Percentiles rank a stretch among this genome's conserved stretches.
These are phyloP conservation scores for Bombus waltoni DNA, from an alignment of 1,140 invertebrate genomes.

Conservation along the genomic window DNA sequence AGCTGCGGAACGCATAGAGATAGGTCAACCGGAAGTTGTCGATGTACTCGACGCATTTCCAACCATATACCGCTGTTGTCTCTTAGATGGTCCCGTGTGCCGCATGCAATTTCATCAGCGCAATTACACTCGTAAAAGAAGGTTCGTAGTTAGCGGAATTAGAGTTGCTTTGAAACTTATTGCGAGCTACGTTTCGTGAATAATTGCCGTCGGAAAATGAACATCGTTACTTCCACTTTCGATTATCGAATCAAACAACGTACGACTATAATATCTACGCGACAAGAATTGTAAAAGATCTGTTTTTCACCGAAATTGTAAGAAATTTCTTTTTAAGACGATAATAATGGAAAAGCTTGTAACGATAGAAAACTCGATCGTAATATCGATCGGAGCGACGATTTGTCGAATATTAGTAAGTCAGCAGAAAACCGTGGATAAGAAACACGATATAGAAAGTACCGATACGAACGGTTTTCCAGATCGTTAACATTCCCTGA, in stretches of 20 bases:
- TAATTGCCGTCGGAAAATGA: not conserved
- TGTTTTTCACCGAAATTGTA: no score
- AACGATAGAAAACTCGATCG: not conserved
- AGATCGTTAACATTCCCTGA: conserved; percentile 34
- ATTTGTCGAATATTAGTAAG: not conserved
- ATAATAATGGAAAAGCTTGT: not conserved
- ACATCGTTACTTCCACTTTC: no score
- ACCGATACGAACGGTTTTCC: not conserved
- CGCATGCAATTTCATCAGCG: not conserved
- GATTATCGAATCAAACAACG: no score
- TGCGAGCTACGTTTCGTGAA: no score
- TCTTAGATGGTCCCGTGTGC: not conserved
- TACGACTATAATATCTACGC: not conserved
- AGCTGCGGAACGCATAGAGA: conserved; percentile 3
- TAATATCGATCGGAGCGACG: not conserved
- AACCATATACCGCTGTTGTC: not conserved
- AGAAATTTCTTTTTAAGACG: not conserved
- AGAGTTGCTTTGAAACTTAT: not conserved
- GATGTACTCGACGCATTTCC: conserved; percentile 34
- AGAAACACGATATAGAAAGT: not conserved
- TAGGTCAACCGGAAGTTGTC: conserved; percentile 39
- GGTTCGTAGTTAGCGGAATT: not conserved
- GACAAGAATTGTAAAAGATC: not conserved
- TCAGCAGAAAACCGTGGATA: not conserved
- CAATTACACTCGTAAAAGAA: not conserved